Base-by-base conservation (phyloP, 2,797 vertebrate species). In the Xiphorhynchus erythropygius region DNA sequence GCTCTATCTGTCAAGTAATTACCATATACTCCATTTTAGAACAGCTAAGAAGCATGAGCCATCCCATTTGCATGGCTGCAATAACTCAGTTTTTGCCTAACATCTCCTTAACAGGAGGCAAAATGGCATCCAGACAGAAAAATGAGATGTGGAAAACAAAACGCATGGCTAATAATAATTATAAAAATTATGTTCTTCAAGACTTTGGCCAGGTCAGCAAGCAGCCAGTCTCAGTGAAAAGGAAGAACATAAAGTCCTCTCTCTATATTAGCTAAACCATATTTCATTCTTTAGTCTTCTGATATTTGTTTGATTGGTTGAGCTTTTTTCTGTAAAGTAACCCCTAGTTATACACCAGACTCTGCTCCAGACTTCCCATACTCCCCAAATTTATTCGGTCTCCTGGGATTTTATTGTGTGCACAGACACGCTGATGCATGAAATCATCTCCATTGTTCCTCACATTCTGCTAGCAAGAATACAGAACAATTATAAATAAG, bases 401-500 rank as follows among this genome's bases (percentile, higher is more conserved):
- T 87, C 27, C 18, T 68, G 41, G 56, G 75, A 87, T 11, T 68
- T 89, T 28, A 77, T 76, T 94, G 65, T 64, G 21, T 71, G 27
- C 46, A n/a, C 30, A 37, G 60, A 56, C 67, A 74, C 8, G 39
- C 42, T 59, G 23, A 49, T 52, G 49, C 44, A 89, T 74, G 33
- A 92, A 92, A 82, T 80, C 9, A 79, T 85, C 32, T 42, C 71
- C 64, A 85, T 87, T 93, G 73, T 84, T 83, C 59, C 86, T 63
- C 81, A 55, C 18, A 44, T 83, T 90, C 60, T 74, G 14, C 80
- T 85, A 82, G 25, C 37, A 84, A 89, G 71, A 93, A 74, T 25
- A 84, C 18, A 75, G 32, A 56, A 74, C 1, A 7, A 81, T 90
- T 70, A 63, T 47, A 84, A 75, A 50, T 69, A 81, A 78, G 8